These are phyloP conservation scores for Bombus affinis DNA, from an alignment of 1,140 invertebrate species.

Conservation along the genomic window DNA sequence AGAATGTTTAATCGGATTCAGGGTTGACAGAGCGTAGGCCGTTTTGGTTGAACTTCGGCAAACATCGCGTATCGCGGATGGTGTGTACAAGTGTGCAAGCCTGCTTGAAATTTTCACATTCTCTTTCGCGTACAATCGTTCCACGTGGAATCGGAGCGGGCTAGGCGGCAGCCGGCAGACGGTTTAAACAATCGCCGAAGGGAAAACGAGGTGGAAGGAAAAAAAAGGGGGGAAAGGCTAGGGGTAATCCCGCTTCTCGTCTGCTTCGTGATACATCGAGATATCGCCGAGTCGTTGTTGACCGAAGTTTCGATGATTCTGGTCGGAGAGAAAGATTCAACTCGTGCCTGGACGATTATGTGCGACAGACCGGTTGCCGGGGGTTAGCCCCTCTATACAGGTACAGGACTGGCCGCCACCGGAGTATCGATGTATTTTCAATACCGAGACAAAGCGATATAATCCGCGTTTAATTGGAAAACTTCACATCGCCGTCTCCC, in stretches of 20 bases:
- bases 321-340: slow-evolving; percentile 63
- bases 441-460: slow-evolving; percentile 81
- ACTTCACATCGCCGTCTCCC: slow-evolving; percentile 71
- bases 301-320: slow-evolving; percentile 74
- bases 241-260: slow-evolving; percentile 60
- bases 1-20: slow-evolving; percentile 62
- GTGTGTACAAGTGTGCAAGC: slow-evolving; percentile 63
- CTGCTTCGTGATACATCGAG: slow-evolving; percentile 70
- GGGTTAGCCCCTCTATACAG: slow-evolving; percentile 33
- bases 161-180: slow-evolving; percentile 54
- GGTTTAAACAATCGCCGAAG: slow-evolving; percentile 70
- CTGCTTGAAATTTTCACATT: slow-evolving; percentile 70
- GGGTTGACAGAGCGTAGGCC: slow-evolving; percentile 56
- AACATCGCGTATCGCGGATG: slow-evolving; percentile 61
- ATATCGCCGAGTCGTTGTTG: slow-evolving; percentile 73
- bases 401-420: slow-evolving; percentile 31
- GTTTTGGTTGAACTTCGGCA: slow-evolving; percentile 63
- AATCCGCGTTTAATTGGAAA: slow-evolving; percentile 82
- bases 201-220: slow-evolving; percentile 63
- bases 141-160: slow-evolving; percentile 56
- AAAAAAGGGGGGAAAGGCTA: slow-evolving; percentile 46
- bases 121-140: slow-evolving; percentile 62
- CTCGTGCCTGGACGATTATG: slow-evolving; percentile 64
- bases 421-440: slow-evolving; percentile 80
- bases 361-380: slow-evolving; percentile 34